Evolutionary conservation across 2,888 invertebrate species (phyloP).

Genomic region (Anthophora plumipes): DNA sequence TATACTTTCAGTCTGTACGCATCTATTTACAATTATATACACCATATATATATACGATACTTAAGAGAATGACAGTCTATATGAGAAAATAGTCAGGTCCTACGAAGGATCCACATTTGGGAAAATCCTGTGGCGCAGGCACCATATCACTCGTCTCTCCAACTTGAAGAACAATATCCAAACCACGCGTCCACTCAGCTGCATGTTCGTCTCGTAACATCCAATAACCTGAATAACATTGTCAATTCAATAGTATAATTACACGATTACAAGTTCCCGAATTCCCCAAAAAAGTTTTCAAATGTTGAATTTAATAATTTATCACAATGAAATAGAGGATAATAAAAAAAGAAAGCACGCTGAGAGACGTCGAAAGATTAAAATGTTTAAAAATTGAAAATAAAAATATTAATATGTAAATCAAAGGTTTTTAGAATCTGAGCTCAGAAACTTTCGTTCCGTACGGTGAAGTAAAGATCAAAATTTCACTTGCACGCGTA

Average conservation of each 20-base stretch:
- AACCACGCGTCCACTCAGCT: conserved; percentile 90
- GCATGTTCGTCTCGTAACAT: conserved; percentile 91
- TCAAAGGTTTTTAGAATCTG: too few species aligned
- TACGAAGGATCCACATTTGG: conserved; percentile 91
- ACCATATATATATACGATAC: conserved; percentile 38
- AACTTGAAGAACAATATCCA: conserved; percentile 91
- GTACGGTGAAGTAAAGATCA: neutral
- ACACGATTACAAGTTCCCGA: too few species aligned
- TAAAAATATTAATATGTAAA: too few species aligned
- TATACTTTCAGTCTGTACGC: conserved; percentile 32
- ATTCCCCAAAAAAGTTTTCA: too few species aligned
- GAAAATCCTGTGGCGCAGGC: conserved; percentile 89
- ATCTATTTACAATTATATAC: conserved; percentile 79
- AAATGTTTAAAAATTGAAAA: neutral
- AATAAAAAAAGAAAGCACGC: neutral
- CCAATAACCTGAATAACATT: conserved; percentile 88
- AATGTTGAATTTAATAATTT: neutral
- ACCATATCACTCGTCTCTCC: conserved; percentile 89
- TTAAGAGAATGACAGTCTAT: conserved; percentile 76
- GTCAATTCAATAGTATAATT: too few species aligned
- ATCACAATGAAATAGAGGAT: neutral
- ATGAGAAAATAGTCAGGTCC: conserved; percentile 91
- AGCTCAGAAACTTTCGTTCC: too few species aligned
- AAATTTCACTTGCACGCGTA: neutral
- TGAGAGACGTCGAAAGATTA: too few species aligned